Base-by-base conservation (phyloP, 2,113 vertebrate genomes). In the Motacilla alba region DNA sequence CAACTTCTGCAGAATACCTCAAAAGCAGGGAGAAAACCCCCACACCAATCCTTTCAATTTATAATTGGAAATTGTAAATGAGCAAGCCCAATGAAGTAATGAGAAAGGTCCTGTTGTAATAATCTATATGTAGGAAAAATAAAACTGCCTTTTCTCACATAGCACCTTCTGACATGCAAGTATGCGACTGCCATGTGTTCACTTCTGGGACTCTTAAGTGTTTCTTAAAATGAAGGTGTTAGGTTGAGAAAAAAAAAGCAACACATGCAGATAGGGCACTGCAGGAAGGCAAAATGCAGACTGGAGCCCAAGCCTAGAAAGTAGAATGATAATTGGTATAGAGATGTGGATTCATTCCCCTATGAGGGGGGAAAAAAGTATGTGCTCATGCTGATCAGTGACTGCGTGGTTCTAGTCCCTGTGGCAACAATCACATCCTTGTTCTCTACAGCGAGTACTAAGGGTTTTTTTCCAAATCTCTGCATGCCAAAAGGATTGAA, bases 221-320 rank as follows among this genome's bases (percentile, higher is more conserved):
- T 53, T 92, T 91, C 89, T 82, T 91, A 84, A 91, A 93, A 87
- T 91, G 83, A 84, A 91, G 23, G 27, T 89, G 83, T 84, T 47
- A 72, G 0, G 6, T 79, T 75, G 81, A 82, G 53, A 35, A 23
- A 73, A 76, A 78, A 33, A 3, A 30, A 23, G 7, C 28, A 90
- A 16, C 13, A 35, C 28, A 31, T 55, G 44, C 14, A 74, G 63
- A 70, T 39, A 60, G 24, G 47, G 19, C 26, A 44, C 24, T 81
- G 28, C 24, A 60, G 75, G 77, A 83, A 81, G 9, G 28, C 58
- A 75, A 93, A 95, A 72, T 9, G 7, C 44, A 41, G 17, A 19
- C 12, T 68, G 49, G 15, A 83, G 28, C 20, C 18, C 30, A 75
- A 2, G 8, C 70, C 81, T 39, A 28, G 30, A 70, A 31, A 68